Conservation (phyloP, 2,888 invertebrate genomes). For the Zaprionus lineosus region DNA sequence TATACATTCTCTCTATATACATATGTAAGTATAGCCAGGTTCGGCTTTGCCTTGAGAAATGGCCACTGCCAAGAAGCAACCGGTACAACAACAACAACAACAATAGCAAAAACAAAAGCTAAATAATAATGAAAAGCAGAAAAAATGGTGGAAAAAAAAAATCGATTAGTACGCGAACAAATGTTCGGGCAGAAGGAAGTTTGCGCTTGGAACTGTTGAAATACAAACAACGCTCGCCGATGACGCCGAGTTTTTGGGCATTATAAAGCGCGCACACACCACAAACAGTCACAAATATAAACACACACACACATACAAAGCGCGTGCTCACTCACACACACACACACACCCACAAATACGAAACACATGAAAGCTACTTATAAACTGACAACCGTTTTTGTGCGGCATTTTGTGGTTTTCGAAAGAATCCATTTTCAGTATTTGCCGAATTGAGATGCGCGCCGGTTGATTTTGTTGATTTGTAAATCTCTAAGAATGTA, state of each 20-base stretch:
- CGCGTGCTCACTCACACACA: too few species aligned
- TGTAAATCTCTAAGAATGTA: neutral
- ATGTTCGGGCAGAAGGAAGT: conserved; percentile 55
- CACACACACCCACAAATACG: conserved; percentile 4
- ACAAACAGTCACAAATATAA: conserved; percentile 23
- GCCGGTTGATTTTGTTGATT: conserved; percentile 57
- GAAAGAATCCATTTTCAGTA: conserved; percentile 79
- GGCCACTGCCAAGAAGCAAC: conserved; percentile 19
- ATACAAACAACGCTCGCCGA: conserved; percentile 43
- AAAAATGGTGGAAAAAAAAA: conserved; percentile 37
- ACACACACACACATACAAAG: conserved; percentile 19
- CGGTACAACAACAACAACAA: conserved; percentile 13
- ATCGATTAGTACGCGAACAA: conserved; percentile 64
- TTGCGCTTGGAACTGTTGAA: conserved; percentile 48
- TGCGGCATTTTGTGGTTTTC: conserved; percentile 73
- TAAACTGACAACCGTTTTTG: conserved; percentile 57
- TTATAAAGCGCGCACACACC: conserved; percentile 36
- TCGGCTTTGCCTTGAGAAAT: conserved; percentile 26
- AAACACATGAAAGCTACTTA: conserved; percentile 57
- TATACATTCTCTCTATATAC: conserved; percentile 1
- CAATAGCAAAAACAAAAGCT: neutral
- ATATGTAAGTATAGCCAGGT: conserved; percentile 16
- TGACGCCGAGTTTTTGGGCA: conserved; percentile 50
- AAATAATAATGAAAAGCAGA: neutral
- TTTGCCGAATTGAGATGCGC: conserved; percentile 80